Conservation (phyloP, 2,113 vertebrate species). For the Nicator chloris region DNA sequence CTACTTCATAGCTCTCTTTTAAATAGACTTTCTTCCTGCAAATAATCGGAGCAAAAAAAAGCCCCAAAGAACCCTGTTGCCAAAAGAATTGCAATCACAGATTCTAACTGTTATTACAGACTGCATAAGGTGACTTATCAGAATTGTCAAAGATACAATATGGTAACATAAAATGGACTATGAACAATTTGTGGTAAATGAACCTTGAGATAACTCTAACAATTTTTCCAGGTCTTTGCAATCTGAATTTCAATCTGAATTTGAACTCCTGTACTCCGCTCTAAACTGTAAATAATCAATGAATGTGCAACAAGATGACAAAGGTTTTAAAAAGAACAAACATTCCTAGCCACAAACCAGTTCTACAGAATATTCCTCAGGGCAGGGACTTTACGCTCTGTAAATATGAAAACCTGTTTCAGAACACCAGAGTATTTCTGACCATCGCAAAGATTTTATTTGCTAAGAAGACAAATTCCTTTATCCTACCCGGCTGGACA, state of each 20-base stretch:
- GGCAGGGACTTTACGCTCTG: neutral
- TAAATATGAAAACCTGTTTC: neutral
- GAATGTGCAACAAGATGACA: neutral
- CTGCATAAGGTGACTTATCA: neutral
- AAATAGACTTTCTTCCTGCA: neutral
- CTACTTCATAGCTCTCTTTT: neutral
- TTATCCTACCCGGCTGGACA: slow-evolving; percentile 87
- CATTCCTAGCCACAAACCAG: neutral
- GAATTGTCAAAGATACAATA: neutral
- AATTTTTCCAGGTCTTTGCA: neutral
- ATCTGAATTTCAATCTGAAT: neutral
- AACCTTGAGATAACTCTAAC: neutral
- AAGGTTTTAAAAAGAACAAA: neutral
- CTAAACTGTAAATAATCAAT: neutral
- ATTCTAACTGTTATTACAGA: neutral
- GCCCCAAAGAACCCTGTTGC: rapidly evolving
- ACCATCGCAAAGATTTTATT: neutral
- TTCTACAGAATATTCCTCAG: neutral
- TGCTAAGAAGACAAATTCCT: neutral
- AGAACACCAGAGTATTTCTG: neutral
- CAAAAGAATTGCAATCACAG: neutral
- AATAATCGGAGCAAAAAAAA: neutral
- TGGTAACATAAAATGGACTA: neutral
- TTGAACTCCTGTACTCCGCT: slow-evolving; percentile 3
- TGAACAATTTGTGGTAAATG: neutral